These are phyloP conservation scores for Trichoplax adhaerens DNA, from an alignment of 37 sponge, comb jelly and placozoan genomes.

Conservation along the genomic window DNA sequence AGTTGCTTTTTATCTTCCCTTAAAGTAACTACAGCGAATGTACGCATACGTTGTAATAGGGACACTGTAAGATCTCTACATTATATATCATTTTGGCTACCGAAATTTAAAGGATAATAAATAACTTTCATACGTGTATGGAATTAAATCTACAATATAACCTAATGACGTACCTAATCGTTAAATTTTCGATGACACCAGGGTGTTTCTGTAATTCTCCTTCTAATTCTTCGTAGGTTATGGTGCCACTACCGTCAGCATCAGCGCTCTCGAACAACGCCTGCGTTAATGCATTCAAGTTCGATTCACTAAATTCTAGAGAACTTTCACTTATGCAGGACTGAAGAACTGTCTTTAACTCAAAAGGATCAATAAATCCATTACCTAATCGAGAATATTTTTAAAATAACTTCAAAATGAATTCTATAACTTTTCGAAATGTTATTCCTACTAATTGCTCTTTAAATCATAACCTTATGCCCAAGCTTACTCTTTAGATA, in stretches of 20 bases:
- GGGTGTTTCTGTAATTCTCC: conserved; percentile 61
- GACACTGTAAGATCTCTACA: too few species aligned
- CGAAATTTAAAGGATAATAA: too few species aligned
- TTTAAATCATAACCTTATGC: neutral
- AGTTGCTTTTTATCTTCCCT: too few species aligned
- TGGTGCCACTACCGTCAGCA: conserved; percentile 52
- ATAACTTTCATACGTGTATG: too few species aligned
- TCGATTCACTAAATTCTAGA: conserved; percentile 43
- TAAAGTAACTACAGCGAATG: too few species aligned
- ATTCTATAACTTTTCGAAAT: neutral
- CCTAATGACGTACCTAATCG: conserved; percentile 33
- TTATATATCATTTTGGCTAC: too few species aligned
- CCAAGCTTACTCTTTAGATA: neutral
- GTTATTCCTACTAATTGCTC: neutral
- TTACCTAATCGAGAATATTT: conserved; percentile 30
- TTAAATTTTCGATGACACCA: conserved; percentile 62
- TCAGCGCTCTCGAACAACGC: conserved; percentile 70
- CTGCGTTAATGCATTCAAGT: conserved; percentile 47
- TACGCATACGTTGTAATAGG: too few species aligned
- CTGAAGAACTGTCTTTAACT: conserved; percentile 59
- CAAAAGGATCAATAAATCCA: conserved; percentile 58
- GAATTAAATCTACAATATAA: neutral
- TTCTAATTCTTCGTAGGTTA: conserved; percentile 66
- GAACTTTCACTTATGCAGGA: conserved; percentile 75
- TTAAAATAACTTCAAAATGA: neutral